Evolutionary conservation across 2,797 vertebrate species (phyloP).

Genomic region (Salmo trutta): DNA sequence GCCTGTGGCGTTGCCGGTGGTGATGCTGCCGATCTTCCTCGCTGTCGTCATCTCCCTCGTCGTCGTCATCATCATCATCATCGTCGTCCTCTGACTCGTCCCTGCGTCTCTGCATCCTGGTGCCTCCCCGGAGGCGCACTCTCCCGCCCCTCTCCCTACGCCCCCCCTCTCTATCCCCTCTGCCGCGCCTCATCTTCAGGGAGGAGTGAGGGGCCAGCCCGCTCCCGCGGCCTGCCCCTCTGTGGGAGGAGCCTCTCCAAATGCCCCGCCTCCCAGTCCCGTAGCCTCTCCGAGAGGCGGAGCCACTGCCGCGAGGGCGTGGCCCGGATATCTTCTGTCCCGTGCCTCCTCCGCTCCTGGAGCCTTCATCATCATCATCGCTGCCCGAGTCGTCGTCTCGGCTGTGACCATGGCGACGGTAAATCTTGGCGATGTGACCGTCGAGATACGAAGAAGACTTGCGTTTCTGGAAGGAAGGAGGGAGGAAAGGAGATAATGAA

Average conservation of each 20-base stretch:
- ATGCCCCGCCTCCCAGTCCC: slow-evolving; percentile 66
- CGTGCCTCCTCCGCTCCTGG: slow-evolving; percentile 56
- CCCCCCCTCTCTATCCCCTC: slow-evolving; percentile 45
- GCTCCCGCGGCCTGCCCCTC: slow-evolving; percentile 49
- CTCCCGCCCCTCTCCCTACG: slow-evolving; percentile 61
- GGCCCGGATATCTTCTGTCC: slow-evolving; percentile 68
- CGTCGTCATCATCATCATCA: slow-evolving; percentile 43
- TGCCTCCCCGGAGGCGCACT: slow-evolving; percentile 61
- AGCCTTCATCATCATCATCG: slow-evolving; percentile 42
- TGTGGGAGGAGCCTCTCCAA: slow-evolving; percentile 62
- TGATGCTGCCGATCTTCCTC: slow-evolving; percentile 39
- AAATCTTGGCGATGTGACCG: slow-evolving; percentile 76
- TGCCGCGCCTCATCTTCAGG: slow-evolving; percentile 67
- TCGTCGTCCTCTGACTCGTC: slow-evolving; percentile 73
- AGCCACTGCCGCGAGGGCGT: slow-evolving; percentile 61
- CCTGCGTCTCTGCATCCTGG: slow-evolving; percentile 73
- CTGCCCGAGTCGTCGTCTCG: slow-evolving; percentile 71
- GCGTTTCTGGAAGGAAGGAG: slow-evolving; percentile 67
- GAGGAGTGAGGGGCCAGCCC: slow-evolving; percentile 32
- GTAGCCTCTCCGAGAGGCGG: slow-evolving; percentile 67
- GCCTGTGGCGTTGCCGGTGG: not conserved
- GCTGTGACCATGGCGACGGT: slow-evolving; percentile 72
- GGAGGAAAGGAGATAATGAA: not conserved
- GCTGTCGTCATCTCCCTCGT: slow-evolving; percentile 45
- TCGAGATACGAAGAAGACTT: slow-evolving; percentile 75